Conservation (phyloP, 2,797 vertebrate genomes). For the Phylloscopus collybita region DNA sequence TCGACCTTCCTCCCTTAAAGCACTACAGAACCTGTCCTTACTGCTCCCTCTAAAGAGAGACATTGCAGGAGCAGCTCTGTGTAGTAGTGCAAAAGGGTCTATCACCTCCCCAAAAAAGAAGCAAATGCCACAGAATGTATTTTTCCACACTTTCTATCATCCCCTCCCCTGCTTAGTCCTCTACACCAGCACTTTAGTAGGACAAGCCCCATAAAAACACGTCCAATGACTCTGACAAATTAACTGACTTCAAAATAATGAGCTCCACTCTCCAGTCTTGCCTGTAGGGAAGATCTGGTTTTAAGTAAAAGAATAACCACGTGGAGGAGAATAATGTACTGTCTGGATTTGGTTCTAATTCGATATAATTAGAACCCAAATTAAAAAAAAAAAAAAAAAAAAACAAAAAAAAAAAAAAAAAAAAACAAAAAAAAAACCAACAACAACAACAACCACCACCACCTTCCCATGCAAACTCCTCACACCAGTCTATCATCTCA, state of each 20-base stretch:
- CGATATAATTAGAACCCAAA: background rate
- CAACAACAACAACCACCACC: background rate
- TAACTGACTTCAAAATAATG: background rate
- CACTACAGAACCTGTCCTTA: background rate
- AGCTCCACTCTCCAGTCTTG: background rate
- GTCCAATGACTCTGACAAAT: background rate
- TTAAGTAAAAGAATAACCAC: conserved; percentile 21
- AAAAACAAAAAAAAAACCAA: accelerated
- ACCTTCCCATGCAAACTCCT: background rate
- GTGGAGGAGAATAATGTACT: background rate
- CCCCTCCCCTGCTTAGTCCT: background rate
- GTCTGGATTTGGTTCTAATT: conserved; percentile 14
- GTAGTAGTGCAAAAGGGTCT: accelerated
- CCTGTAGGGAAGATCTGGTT: conserved; percentile 1
- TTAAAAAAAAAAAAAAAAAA: background rate
- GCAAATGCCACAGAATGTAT: background rate
- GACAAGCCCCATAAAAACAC: background rate
- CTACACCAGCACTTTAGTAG: background rate
- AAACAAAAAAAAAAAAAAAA: accelerated
- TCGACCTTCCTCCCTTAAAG: background rate
- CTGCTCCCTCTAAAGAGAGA: background rate
- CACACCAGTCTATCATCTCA: background rate
- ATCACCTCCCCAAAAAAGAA: background rate
- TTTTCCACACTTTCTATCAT: background rate
- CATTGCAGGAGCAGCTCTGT: background rate